Percentiles rank a stretch among this genome's conserved stretches.
phyloP scores from a whole-genome alignment of 2,888 invertebrate species.

The Pyrgus malvae region DNA sequence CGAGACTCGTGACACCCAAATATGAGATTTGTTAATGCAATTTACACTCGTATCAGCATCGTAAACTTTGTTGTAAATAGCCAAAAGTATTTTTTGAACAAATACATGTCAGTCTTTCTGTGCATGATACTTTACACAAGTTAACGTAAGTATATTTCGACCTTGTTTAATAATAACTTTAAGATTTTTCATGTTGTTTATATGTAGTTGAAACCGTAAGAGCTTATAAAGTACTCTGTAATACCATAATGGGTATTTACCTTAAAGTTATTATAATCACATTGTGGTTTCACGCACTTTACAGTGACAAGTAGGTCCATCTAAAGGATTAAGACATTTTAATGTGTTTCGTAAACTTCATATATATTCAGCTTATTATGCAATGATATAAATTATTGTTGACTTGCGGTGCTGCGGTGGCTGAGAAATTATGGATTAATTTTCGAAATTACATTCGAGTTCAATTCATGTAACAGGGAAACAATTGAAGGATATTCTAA shows the following conservation, averaged over 20 bases:
- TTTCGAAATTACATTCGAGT: not conserved
- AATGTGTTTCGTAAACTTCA: not conserved
- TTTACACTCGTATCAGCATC: constrained; percentile 37
- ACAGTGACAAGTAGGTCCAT: constrained; percentile 9
- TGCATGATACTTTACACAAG: constrained; percentile 17
- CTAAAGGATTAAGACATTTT: not conserved
- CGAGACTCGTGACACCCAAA: constrained; percentile 47
- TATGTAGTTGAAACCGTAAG: not conserved
- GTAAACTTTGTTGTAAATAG: constrained; percentile 36
- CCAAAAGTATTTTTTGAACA: constrained; percentile 31
- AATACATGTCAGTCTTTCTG: constrained; percentile 30
- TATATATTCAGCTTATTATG: not conserved
- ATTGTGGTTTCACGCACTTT: constrained; percentile 1
- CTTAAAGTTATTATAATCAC: constrained; percentile 7
- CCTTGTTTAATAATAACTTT: constrained; percentile 25
- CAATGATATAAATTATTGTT: constrained; percentile 6
- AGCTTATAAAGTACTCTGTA: not conserved
- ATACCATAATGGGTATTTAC: constrained; percentile 16
- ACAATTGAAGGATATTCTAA: not conserved
- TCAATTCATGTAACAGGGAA: not conserved
- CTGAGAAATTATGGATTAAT: not conserved
- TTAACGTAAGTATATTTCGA: constrained; percentile 22
- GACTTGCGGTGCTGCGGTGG: not conserved
- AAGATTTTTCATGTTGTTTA: not conserved
- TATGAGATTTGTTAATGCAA: constrained; percentile 38